Percentiles rank a stretch among this genome's conserved stretches.
Conservation (phyloP, 2,888 invertebrate species). For the Acleris cristana region DNA sequence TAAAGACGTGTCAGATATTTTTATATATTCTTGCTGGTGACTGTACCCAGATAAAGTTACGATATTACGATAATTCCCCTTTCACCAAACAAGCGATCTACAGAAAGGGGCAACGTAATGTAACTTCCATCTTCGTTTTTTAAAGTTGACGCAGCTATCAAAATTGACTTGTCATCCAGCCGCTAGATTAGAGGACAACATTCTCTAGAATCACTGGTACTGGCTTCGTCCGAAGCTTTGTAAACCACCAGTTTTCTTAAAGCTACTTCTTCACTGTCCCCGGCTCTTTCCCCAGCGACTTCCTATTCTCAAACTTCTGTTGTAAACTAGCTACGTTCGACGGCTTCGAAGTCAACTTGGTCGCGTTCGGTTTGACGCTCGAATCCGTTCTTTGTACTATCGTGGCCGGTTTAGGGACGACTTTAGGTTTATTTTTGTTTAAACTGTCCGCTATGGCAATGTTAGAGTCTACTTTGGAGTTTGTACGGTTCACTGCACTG, state of each 20-base stretch:
- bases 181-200: slow-evolving; percentile 39
- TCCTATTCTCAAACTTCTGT: slow-evolving; percentile 89
- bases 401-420: slow-evolving; percentile 71
- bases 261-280: slow-evolving; percentile 62
- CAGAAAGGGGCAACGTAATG: no score
- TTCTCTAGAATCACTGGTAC: slow-evolving; percentile 39
- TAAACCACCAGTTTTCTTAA: slow-evolving; percentile 6
- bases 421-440: slow-evolving; percentile 78
- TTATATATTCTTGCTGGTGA: no score
- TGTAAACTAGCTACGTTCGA: slow-evolving; percentile 91
- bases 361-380: slow-evolving; percentile 66
- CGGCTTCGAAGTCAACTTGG: slow-evolving; percentile 81
- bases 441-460: slow-evolving; percentile 77
- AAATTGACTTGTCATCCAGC: no score
- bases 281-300: slow-evolving; percentile 74
- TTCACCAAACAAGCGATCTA: no score
- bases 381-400: slow-evolving; percentile 64
- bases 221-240: background rate
- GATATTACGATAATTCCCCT: no score
- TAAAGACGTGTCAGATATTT: no score
- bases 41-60: no score
- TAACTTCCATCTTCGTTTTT: no score
- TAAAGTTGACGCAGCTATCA: no score
- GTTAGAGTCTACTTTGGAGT: slow-evolving; percentile 70
- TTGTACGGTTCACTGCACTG: slow-evolving; percentile 59